Base-by-base conservation (phyloP, 2,797 vertebrate genomes). In the Kryptopterus vitreolus region DNA sequence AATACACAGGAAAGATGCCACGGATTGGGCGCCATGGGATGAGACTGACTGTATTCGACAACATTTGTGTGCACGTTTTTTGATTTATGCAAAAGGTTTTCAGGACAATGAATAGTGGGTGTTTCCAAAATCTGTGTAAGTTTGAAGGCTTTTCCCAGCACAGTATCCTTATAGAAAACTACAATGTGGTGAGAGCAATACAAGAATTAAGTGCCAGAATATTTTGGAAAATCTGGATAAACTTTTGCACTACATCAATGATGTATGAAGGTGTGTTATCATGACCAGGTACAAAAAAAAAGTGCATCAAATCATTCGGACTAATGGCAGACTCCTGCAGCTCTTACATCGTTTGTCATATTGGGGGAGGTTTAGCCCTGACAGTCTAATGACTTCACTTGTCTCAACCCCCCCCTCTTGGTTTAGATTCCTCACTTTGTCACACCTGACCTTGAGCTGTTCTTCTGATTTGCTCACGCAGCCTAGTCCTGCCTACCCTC, bases 381-480 rank as follows among this genome's bases (percentile, higher is more conserved):
- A 84, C 80, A 81, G 68, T 71, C 57, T 83, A 86, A 83, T 80
- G 70, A 63, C 65, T 62, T 63, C 52, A 31, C 43, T 22, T 57
- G 31, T 43, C n/a, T n/a, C n/a, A n/a, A n/a, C n/a, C n/a, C n/a
- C n/a, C n/a, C 76, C 26, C 48, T 63, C 52, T 78, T 48, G 53
- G 50, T 81, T 78, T 58, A 72, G 61, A 78, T 82, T 84, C 77
- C 80, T 82, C 50, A 59, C 74, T 73, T 68, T 82, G 80, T 81
- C 77, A 83, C 69, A 84, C 82, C 85, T 84, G 80, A 84, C 81
- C 82, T 74, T 82, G 69, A 82, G 50, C 81, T 82, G 77, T 83
- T 79, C 72, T 63, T 81, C 46, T 46, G 46, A 75, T 58, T 35
- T 20, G 1, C 46, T n/a, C 61, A 55, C 24, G 18, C 52, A 58